Evolutionary conservation across 2,797 vertebrate genomes (phyloP).

Genomic region (Telmatherina bonti): DNA sequence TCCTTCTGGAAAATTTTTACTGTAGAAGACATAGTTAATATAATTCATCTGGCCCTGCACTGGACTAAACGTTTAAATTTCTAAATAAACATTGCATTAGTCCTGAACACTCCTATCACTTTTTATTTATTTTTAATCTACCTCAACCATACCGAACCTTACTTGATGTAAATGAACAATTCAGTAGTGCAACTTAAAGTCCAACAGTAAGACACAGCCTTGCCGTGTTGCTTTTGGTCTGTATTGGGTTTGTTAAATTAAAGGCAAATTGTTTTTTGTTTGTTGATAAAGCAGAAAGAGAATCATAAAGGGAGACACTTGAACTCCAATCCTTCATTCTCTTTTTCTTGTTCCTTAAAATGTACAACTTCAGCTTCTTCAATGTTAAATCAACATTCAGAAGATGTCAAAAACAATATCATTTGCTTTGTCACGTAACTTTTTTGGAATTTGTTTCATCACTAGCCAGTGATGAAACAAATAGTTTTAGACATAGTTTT

Average conservation of each 20-base stretch:
- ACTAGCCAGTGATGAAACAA: conserved; percentile 55
- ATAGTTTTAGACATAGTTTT: no score
- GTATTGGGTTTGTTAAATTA: conserved; percentile 42
- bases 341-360: conserved; percentile 51
- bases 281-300: conserved; percentile 1
- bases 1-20: background rate
- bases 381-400: conserved; percentile 45
- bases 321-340: conserved; percentile 34
- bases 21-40: conserved; percentile 12
- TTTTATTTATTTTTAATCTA: conserved; percentile 64
- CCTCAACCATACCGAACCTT: conserved; percentile 50
- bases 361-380: conserved; percentile 48
- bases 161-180: conserved; percentile 64
- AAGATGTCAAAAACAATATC: conserved; percentile 54
- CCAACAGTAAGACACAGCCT: no score
- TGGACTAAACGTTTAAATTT: conserved; percentile 28
- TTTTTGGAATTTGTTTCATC: conserved; percentile 48
- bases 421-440: conserved; percentile 70
- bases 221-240: conserved; percentile 38
- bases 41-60: conserved; percentile 8
- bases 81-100: conserved; percentile 59
- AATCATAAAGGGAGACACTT: conserved; percentile 43
- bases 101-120: conserved; percentile 45
- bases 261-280: conserved; percentile 42
- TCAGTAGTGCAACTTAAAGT: conserved; percentile 38